Evolutionary conservation across 2,113 vertebrate species (phyloP).

Genomic region (Excalfactoria chinensis): DNA sequence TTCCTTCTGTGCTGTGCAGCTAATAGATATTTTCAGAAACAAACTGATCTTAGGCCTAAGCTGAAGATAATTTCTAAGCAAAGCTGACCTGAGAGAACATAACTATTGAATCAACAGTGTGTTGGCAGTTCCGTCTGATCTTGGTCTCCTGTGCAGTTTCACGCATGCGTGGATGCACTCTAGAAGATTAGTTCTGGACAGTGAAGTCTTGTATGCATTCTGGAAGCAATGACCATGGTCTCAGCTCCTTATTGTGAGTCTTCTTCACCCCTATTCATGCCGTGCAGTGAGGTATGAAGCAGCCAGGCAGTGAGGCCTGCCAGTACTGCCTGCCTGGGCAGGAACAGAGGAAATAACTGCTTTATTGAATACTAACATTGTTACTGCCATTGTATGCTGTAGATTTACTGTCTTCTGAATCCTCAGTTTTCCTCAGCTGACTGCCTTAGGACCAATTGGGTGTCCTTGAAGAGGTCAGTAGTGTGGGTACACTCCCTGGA

Average conservation of each 20-base stretch:
- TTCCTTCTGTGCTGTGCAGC: neutral
- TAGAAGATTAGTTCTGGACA: constrained; percentile 55
- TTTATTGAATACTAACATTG: constrained; percentile 36
- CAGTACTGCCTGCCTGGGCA: neutral
- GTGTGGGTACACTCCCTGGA: neutral
- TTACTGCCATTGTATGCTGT: constrained; percentile 3
- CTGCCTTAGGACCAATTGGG: neutral
- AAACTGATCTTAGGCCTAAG: neutral
- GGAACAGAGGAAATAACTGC: constrained; percentile 37
- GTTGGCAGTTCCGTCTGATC: constrained; percentile 34
- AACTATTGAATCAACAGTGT: neutral
- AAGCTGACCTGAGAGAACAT: neutral
- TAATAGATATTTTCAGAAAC: neutral
- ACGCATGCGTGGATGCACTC: constrained; percentile 39
- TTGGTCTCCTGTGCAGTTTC: constrained; percentile 51
- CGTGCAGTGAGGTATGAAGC: neutral
- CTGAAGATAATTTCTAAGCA: neutral
- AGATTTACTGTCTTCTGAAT: constrained; percentile 16
- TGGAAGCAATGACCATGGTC: constrained; percentile 36
- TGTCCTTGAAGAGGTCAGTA: neutral
- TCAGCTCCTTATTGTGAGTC: constrained; percentile 29
- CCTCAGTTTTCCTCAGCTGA: neutral
- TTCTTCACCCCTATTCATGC: constrained; percentile 23
- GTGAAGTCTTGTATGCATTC: constrained; percentile 19
- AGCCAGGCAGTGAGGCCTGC: constrained; percentile 3